Evolutionary conservation across 23 tunicate species (phyloP), one percentile per base, ranked within the genome.

Genomic region (Ciona savignyi): DNA sequence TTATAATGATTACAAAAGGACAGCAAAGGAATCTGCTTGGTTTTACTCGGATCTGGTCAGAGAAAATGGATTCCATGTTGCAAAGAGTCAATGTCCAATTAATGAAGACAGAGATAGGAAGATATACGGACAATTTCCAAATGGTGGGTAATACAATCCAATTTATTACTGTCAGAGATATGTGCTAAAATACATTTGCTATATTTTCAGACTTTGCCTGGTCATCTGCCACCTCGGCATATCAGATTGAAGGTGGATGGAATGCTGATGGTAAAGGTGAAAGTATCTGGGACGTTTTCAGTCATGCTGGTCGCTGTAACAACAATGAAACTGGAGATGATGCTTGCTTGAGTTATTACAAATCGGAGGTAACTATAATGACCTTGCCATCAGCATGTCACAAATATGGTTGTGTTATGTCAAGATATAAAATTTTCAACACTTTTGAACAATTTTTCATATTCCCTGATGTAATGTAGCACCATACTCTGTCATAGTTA

Each of bases 181-280:
- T n/a, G n/a, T n/a, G n/a, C n/a, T n/a, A n/a, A n/a, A n/a, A 21
- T 51, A 51, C 21, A 51, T 21, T 51, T 19, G 62, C 19, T 15
- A 15, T 15, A 22, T 34, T 30, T 34, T 68, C 64, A 88, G 96
- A 84, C 68, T 95, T 95, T 60, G 74, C 78, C 19, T 95, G 99
- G 99, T 89, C 99, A 1, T 76, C 90, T 51, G 99, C 99, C 1
- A 95, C 99, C 2, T 89, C 99, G 20, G 80, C 99, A 19, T 95
- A 95, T 73, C 99, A 95, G 62, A 88, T 95, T 11, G 99, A 89
- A 51, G 99, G 99, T 3, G 96, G 86, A 29, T 95, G 92, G 92
- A 62, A 88, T 35, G 96, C 29, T 1, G 72, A 35, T 67, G 99
- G 84, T 3, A 93, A 93, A 78, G 98, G 98, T 20, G 81, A 77